Base-by-base conservation (phyloP, 2,888 invertebrate species). In the Hemaris fuciformis region DNA sequence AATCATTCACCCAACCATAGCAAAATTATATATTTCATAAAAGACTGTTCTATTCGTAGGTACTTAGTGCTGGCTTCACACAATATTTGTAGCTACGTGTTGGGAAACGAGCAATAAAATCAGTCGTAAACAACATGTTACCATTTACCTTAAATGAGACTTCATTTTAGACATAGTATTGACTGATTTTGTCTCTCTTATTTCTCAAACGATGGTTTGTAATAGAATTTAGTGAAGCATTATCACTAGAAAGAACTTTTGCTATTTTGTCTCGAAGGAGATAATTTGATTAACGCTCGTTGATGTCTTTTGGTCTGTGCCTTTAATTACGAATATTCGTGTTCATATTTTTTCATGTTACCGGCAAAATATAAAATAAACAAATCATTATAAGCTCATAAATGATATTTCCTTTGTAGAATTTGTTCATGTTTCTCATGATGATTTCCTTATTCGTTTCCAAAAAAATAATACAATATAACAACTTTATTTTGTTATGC, bases 51-150 rank as follows among this genome's bases (percentile, higher is more conserved):
- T 46, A 57, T 34, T 27, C 38, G 13, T 20, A n/a, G n/a, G n/a
- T n/a, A 41, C 23, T 18, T 3, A 23, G 18, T 18, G 13, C 10
- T 10, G 42, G 27, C n/a, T 45, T 23, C 8, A 46, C 31, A 34
- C n/a, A 20, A 27, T 46, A 46, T 8, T 22, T 42, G 57, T 66
- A n/a, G n/a, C n/a, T n/a, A 62, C 20, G 46, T n/a, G 53, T 69
- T 69, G 62, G 42, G 66, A 68, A 68, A 69, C 62, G 63, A 38
- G 45, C 46, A 64, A 60, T 66, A 67, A 66, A 63, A 48, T 60
- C 20, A 65, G 62, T 61, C 57, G 61, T 64, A 64, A 66, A 53
- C 57, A n/a, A 48, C 10, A 58, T 59, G 59, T 64, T 56, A 59
- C 25, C 61, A 61, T 61, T 34, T 46, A 31, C 41, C 62, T 38